Evolutionary conservation across 2,797 vertebrate genomes (phyloP).

Genomic region (Dallia pectoralis): DNA sequence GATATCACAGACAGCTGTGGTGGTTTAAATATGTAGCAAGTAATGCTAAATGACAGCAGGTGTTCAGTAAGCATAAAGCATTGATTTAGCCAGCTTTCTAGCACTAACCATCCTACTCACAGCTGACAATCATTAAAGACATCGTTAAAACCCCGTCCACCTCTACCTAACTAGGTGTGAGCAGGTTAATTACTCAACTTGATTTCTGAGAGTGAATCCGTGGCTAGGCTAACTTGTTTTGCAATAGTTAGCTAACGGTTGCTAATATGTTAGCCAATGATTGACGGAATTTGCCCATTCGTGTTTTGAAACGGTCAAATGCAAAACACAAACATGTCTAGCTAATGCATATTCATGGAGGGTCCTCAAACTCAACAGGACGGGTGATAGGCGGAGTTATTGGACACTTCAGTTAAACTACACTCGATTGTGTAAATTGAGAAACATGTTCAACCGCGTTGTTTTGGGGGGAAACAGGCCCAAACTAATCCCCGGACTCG

Average conservation of each 20-base stretch:
- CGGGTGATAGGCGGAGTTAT: neutral
- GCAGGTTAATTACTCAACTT: neutral
- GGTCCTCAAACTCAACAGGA: neutral
- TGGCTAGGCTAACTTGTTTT: neutral
- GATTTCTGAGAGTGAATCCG: neutral
- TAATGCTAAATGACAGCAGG: neutral
- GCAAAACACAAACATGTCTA: neutral
- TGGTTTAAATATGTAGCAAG: neutral
- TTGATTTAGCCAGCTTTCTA: neutral
- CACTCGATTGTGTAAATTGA: neutral
- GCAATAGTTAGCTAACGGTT: neutral
- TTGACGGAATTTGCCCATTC: slow-evolving; percentile 1
- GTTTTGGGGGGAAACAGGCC: slow-evolving; percentile 64
- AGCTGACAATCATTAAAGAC: neutral
- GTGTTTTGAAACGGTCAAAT: slow-evolving; percentile 5
- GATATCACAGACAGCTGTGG: neutral
- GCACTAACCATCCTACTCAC: neutral
- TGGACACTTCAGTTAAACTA: neutral
- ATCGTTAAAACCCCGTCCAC: neutral
- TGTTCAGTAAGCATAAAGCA: neutral
- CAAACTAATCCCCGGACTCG: slow-evolving; percentile 64
- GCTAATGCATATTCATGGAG: neutral
- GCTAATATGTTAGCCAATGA: neutral
- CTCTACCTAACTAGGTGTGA: neutral
- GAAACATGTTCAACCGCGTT: slow-evolving; percentile 42